Conservation (phyloP, 2,888 invertebrate genomes). For the Dolomedes plantarius region DNA sequence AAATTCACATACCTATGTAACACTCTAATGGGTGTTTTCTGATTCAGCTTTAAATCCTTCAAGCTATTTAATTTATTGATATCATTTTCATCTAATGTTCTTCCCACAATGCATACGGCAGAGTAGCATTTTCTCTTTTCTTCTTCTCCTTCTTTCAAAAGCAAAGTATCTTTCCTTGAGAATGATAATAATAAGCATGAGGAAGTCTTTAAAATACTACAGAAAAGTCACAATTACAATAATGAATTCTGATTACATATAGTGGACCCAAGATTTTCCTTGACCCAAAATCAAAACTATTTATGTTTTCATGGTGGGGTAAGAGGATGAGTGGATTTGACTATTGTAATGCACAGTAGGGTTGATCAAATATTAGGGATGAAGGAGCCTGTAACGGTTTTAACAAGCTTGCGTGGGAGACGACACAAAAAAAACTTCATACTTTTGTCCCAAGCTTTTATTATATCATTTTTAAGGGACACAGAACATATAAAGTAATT, state of each 20-base stretch:
- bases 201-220: no score
- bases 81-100: constrained; percentile 76
- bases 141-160: constrained; percentile 90
- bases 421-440: no score
- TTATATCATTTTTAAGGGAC: no score
- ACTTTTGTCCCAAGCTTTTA: no score
- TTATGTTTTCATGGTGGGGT: no score
- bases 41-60: constrained; percentile 82
- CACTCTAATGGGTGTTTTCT: constrained; percentile 93
- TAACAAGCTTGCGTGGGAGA: no score
- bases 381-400: no score
- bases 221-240: no score
- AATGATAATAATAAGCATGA: background rate
- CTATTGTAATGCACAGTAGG: no score
- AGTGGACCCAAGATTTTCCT: background rate
- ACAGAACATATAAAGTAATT: no score
- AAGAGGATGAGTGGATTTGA: no score
- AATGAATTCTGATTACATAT: background rate
- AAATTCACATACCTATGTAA: constrained; percentile 81
- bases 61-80: constrained; percentile 80
- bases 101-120: constrained; percentile 84
- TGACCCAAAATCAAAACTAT: background rate
- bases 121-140: constrained; percentile 90
- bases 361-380: no score
- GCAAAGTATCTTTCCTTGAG: constrained; percentile 82